phyloP scores from a whole-genome alignment of 2,888 invertebrate genomes.

The Drosophila greeni region DNA sequence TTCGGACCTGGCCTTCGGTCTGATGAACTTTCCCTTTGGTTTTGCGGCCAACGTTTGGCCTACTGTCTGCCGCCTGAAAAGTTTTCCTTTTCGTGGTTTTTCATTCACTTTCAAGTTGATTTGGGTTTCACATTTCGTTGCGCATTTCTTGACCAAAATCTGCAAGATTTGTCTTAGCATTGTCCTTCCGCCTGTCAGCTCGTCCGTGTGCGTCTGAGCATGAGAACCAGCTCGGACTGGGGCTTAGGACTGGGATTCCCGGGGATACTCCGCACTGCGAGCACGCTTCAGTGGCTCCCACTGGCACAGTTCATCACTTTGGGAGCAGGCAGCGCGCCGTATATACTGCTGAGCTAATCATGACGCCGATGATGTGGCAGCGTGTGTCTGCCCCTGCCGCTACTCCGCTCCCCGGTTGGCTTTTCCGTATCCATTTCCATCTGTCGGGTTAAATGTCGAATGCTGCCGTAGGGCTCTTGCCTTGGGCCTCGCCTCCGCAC shows the following conservation, averaged over 20 bases:
- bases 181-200: conserved; percentile 35
- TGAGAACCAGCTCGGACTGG: conserved; percentile 39
- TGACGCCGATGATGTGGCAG: conserved; percentile 42
- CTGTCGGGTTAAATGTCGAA: conserved; percentile 44
- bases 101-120: conserved; percentile 49
- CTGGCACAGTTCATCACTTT: conserved; percentile 58
- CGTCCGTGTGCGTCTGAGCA: conserved; percentile 41
- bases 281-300: conserved; percentile 35
- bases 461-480: conserved; percentile 12
- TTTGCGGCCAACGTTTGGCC: conserved; percentile 37
- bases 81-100: conserved; percentile 28
- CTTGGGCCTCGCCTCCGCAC: not conserved
- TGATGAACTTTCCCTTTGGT: conserved; percentile 39
- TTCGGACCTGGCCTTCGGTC: conserved; percentile 13
- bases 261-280: conserved; percentile 11
- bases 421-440: conserved; percentile 34
- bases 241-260: conserved; percentile 33
- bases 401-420: not conserved
- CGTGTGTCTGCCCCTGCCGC: conserved; percentile 5
- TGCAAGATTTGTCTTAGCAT: conserved; percentile 54
- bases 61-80: conserved; percentile 26
- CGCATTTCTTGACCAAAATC: conserved; percentile 64
- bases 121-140: conserved; percentile 53
- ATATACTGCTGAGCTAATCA: conserved; percentile 48
- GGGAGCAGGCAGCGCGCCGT: conserved; percentile 8